Evolutionary conservation across 2,888 invertebrate genomes (phyloP), one percentile per base, ranked within the genome.

Genomic region (Tenthredo livida): DNA sequence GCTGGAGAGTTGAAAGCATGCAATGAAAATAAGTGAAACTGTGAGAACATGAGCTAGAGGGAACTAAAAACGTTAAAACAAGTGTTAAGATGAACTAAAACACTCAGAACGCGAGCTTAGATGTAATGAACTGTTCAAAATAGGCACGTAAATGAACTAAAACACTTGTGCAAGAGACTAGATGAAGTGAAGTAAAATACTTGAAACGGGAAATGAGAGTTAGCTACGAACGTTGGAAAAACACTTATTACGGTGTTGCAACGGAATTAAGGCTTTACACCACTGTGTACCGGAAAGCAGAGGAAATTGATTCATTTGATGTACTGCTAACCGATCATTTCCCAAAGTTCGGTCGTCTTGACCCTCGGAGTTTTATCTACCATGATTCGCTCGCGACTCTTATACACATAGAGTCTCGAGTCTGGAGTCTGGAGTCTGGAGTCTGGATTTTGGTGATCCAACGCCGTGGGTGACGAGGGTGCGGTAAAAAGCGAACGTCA

Each of bases 231-330:
- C 7, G 40, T 25, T 43, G 40, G 12, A 9, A 40, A n/a, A 10
- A 65, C n/a, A 25, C 10, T 17, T n/a, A n/a, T 43, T 73, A 21
- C 25, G 43, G 43, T 12, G 29, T 73, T n/a, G 21, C 40, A 73
- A 12, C 37, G 72, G 10, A 25, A 54, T n/a, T n/a, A n/a, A 9
- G 54, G 25, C 17, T 9, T 47, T 40, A 29, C 29, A 29, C 17
- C n/a, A 54, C 17, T 0, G 5, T 43, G 17, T 9, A 43, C 43
- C n/a, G 77, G 33, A 54, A 77, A 77, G 7, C 12, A 54, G 54
- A 29, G 29, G 77, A 54, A 54, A 77, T 77, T 77, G 77, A 54
- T 77, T 77, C 77, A 77, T 77, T 77, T 29, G 50, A 54, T n/a
- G 54, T 40, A 40, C 40, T 33, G 54, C 7, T 54, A 17, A 1